A percentile compares a stretch with the other conserved stretches of the same genome.
These are phyloP conservation scores for Gandaritis pyraliata DNA, from an alignment of 2,888 invertebrate species.

Conservation along the genomic window DNA sequence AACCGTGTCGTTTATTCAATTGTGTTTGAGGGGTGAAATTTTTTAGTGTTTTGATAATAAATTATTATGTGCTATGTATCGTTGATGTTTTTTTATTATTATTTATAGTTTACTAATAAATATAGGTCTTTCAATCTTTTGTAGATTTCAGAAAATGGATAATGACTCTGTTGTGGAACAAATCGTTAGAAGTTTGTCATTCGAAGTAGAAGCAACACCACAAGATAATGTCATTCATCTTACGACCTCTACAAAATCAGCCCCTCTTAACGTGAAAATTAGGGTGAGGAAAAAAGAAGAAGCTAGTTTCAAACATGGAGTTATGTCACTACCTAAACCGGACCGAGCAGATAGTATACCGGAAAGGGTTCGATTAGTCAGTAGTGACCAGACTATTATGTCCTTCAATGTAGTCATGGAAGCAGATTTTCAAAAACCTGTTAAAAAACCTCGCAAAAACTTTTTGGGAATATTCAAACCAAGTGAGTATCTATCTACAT, in stretches of 20 bases:
- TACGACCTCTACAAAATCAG: slow-evolving; percentile 46
- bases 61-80: slow-evolving; percentile 24
- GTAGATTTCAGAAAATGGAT: slow-evolving; percentile 50
- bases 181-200: slow-evolving; percentile 60
- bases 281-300: slow-evolving; percentile 65
- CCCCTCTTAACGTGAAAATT: slow-evolving; percentile 68
- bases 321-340: slow-evolving; percentile 54
- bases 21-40: slow-evolving; percentile 62
- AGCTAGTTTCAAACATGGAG: slow-evolving; percentile 43
- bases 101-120: neutral
- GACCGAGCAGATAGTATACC: slow-evolving; percentile 34
- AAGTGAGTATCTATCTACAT: slow-evolving; percentile 41
- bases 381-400: slow-evolving; percentile 73
- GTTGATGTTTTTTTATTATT: slow-evolving; percentile 4
- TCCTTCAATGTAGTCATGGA: slow-evolving; percentile 70
- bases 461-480: slow-evolving; percentile 54
- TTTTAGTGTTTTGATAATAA: slow-evolving; percentile 17
- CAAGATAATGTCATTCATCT: slow-evolving; percentile 46
- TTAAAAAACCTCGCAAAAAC: slow-evolving; percentile 52
- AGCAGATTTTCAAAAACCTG: slow-evolving; percentile 51
- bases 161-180: slow-evolving; percentile 52
- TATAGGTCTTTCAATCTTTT: slow-evolving; percentile 6
- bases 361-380: slow-evolving; percentile 59
- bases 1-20: slow-evolving; percentile 76
- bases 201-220: slow-evolving; percentile 66